These are phyloP conservation scores for Opisthograptis luteolata DNA, from an alignment of 2,888 invertebrate genomes.

Conservation along the genomic window DNA sequence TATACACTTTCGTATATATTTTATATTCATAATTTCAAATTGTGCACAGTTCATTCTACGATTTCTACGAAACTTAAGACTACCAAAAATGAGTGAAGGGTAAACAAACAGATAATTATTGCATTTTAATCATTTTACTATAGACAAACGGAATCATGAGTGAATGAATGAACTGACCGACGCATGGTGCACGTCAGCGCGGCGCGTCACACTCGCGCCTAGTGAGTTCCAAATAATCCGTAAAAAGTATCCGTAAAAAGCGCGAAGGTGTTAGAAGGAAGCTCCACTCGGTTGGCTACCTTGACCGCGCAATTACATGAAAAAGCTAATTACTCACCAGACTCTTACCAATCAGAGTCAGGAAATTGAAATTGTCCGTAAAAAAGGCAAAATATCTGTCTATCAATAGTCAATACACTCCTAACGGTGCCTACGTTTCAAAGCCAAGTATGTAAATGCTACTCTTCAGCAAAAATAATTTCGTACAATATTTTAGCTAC, in stretches of 20 bases:
- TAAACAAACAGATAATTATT: no score
- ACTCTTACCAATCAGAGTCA: constrained; percentile 64
- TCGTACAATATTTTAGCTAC: no score
- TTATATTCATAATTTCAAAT: no score
- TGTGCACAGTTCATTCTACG: no score
- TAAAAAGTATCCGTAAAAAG: constrained; percentile 45
- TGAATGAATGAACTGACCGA: no score
- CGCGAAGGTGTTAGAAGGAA: constrained; percentile 61
- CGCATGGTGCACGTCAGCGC: no score
- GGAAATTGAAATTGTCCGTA: constrained; percentile 62
- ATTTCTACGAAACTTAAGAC: no score
- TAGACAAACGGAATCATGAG: no score
- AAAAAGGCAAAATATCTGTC: constrained; percentile 45
- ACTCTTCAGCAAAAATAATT: no score
- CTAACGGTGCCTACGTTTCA: neutral
- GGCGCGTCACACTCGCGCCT: constrained; percentile 5
- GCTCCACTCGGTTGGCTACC: constrained; percentile 72
- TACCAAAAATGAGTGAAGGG: no score
- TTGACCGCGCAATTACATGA: constrained; percentile 72
- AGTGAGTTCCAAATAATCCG: constrained; percentile 8
- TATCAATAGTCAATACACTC: constrained; percentile 6
- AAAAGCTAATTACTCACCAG: constrained; percentile 69
- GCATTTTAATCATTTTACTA: no score
- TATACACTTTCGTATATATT: no score
- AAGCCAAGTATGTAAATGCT: neutral